phyloP scores from a whole-genome alignment of 92 coral and sea anemone genomes.

The Paramuricea clavata region DNA sequence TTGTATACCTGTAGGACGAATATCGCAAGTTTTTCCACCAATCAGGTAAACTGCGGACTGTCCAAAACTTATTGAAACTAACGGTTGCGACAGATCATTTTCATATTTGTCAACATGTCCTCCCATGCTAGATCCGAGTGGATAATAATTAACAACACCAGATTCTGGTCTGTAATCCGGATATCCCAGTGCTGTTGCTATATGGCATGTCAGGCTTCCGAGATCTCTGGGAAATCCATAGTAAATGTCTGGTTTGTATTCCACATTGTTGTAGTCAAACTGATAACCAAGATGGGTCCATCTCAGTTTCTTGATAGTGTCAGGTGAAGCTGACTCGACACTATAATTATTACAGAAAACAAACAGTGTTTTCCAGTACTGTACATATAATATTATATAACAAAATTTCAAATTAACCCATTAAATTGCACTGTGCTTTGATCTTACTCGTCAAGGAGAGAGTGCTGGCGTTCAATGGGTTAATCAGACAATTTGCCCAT shows the following conservation, averaged over 20 bases:
- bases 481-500: too few species aligned
- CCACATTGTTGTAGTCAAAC: constrained; percentile 92
- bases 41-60: constrained; percentile 95
- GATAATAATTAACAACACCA: constrained; percentile 95
- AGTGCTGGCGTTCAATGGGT: too few species aligned
- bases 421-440: too few species aligned
- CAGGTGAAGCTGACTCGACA: constrained; percentile 45
- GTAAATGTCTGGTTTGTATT: constrained; percentile 85
- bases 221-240: constrained; percentile 92
- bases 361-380: not conserved
- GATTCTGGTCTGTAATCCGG: constrained; percentile 96
- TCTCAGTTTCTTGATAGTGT: constrained; percentile 79
- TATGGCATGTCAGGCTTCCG: constrained; percentile 78
- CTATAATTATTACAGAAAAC: constrained; percentile 23
- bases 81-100: constrained; percentile 93
- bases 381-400: too few species aligned
- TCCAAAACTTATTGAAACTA: constrained; percentile 96
- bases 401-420: too few species aligned
- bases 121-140: constrained; percentile 95
- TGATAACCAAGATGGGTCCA: constrained; percentile 98
- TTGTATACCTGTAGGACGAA: constrained; percentile 84
- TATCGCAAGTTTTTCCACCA: constrained; percentile 90
- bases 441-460: too few species aligned
- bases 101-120: constrained; percentile 99
- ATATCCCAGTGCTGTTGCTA: constrained; percentile 87